Conservation (phyloP, 2,113 vertebrate genomes). For the Oreochromis spilurus region DNA sequence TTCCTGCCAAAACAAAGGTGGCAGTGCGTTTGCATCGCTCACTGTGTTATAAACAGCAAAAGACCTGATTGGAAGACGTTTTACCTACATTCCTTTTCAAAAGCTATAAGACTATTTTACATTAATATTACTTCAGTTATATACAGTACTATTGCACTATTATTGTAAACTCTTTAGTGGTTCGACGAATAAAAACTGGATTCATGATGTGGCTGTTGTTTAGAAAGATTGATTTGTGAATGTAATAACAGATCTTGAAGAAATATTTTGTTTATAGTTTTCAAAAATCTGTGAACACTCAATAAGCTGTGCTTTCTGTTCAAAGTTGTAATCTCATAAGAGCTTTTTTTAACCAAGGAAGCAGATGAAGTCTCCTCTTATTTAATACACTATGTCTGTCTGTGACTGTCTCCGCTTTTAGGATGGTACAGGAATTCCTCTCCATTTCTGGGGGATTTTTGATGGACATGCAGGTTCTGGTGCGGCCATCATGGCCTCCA, state of each 20-base stretch:
- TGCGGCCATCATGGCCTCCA: constrained; percentile 87
- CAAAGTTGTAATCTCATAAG: neutral
- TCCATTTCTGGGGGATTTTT: constrained; percentile 92
- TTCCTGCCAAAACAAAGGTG: constrained; percentile 14
- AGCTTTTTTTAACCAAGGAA: neutral
- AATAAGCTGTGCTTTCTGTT: constrained; percentile 6
- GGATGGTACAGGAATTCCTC: constrained; percentile 79
- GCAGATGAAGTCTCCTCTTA: neutral
- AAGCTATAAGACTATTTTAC: neutral
- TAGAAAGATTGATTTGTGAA: neutral
- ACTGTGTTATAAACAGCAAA: neutral
- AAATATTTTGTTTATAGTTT: constrained; percentile 1
- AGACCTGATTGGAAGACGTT: neutral
- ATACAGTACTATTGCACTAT: neutral
- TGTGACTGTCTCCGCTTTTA: constrained; percentile 2
- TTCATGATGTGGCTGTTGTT: neutral
- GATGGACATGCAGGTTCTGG: constrained; percentile 92
- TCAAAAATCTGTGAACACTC: neutral
- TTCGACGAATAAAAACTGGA: neutral
- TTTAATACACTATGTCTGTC: neutral
- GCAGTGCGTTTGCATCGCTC: neutral
- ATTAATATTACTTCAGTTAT: neutral
- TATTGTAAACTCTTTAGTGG: neutral
- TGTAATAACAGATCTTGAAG: neutral
- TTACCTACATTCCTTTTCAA: neutral